Percentiles rank a stretch among this genome's conserved stretches.
Conservation (phyloP, 2,113 vertebrate genomes). For the Gasterosteus aculeatus region DNA sequence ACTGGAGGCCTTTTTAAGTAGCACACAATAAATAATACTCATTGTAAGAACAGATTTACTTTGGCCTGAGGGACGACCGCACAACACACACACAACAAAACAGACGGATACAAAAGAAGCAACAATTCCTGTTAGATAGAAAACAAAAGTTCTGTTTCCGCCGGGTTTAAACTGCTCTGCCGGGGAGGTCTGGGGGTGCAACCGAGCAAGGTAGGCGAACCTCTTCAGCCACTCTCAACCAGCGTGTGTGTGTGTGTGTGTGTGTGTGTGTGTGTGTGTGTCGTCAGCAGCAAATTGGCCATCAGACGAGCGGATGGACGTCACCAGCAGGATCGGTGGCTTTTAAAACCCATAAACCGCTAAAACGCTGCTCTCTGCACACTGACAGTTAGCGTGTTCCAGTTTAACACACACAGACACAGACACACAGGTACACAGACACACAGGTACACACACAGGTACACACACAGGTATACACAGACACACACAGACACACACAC, state of each 20-base stretch:
- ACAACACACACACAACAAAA: neutral
- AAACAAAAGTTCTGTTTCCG: neutral
- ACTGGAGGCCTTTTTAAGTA: neutral
- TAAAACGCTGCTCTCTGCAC: constrained; percentile 42
- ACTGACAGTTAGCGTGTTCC: constrained; percentile 62
- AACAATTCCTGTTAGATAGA: no score
- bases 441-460: no score
- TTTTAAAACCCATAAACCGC: constrained; percentile 75
- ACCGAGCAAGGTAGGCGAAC: neutral
- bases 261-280: neutral
- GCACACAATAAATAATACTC: neutral
- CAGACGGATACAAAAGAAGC: no score
- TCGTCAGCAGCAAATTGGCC: constrained; percentile 44
- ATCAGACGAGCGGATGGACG: constrained; percentile 40
- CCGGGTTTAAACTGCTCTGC: neutral
- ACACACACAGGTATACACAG: neutral
- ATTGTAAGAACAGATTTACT: neutral
- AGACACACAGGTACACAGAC: neutral
- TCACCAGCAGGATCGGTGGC: constrained; percentile 54
- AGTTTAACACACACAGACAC: constrained; percentile 11
- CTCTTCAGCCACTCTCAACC: constrained; percentile 13
- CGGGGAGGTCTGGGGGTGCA: neutral
- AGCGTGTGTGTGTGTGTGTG: neutral
- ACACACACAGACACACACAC: neutral
- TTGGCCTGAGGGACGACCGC: neutral